phyloP scores from a whole-genome alignment of 2,888 invertebrate species.

The Pollenia angustigena region DNA sequence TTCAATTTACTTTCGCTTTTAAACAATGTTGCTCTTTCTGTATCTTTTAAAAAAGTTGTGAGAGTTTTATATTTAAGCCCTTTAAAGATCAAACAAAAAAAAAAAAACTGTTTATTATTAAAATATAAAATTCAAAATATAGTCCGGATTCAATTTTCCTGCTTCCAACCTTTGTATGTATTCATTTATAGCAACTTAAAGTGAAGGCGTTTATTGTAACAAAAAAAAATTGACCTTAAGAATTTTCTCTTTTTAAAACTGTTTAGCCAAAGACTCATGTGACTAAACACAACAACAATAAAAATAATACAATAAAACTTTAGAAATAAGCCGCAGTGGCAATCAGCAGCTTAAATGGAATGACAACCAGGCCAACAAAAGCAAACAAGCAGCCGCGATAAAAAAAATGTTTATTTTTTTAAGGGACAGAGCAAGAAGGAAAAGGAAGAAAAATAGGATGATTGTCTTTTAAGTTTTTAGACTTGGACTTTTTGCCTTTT shows the following conservation, averaged over 20 bases:
- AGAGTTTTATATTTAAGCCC: constrained; percentile 10
- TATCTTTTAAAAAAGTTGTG: background rate
- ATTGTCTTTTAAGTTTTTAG: constrained; percentile 44
- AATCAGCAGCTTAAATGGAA: constrained; percentile 70
- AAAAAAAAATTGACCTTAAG: constrained; percentile 61
- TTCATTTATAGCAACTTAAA: constrained; percentile 23
- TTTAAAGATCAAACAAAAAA: background rate
- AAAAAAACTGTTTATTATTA: background rate
- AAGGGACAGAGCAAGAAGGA: constrained; percentile 57
- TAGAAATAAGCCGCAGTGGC: constrained; percentile 74
- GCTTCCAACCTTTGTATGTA: constrained; percentile 12
- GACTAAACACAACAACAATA: constrained; percentile 40
- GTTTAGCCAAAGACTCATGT: constrained; percentile 41
- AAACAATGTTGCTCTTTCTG: background rate
- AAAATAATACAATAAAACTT: constrained; percentile 57
- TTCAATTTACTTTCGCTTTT: background rate
- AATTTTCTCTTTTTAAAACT: constrained; percentile 54
- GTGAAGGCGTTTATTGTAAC: constrained; percentile 71
- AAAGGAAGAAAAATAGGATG: constrained; percentile 53
- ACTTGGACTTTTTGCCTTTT: constrained; percentile 34
- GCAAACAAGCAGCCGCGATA: constrained; percentile 49
- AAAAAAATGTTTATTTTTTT: constrained; percentile 14
- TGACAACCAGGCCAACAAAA: constrained; percentile 60
- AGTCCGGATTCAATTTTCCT: constrained; percentile 17
- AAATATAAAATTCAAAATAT: constrained; percentile 48